A percentile compares a stretch with the other conserved stretches of the same genome.
Evolutionary conservation across 2,888 invertebrate genomes (phyloP).

Genomic region (Leptothorax acervorum): DNA sequence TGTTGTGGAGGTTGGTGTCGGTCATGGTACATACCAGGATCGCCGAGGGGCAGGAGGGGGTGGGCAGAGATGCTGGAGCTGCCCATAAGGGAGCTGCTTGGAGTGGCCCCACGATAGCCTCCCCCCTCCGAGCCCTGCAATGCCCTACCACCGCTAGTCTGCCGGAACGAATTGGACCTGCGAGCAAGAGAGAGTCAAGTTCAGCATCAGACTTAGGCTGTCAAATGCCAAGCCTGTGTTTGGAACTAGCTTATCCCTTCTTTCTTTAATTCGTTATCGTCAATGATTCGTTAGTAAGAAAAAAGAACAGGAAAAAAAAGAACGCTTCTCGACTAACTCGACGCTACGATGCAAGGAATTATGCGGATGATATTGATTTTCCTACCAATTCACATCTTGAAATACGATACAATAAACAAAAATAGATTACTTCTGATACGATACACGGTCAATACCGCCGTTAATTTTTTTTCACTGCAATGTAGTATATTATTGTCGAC

Average conservation of each 20-base stretch:
- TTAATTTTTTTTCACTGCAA: constrained; percentile 19
- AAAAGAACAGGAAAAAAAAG: constrained; percentile 14
- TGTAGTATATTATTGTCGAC: neutral
- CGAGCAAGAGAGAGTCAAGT: constrained; percentile 87
- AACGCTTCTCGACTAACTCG: constrained; percentile 40
- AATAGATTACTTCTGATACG: constrained; percentile 54
- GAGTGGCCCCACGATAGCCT: constrained; percentile 87
- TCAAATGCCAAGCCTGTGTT: constrained; percentile 80
- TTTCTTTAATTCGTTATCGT: constrained; percentile 50
- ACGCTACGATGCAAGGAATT: constrained; percentile 18
- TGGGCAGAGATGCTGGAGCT: constrained; percentile 97
- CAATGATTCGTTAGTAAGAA: constrained; percentile 21
- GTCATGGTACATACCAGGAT: constrained; percentile 86
- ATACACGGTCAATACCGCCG: constrained; percentile 59
- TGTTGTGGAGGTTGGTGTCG: constrained; percentile 81
- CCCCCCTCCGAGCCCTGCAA: constrained; percentile 89
- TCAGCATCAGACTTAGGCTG: constrained; percentile 85
- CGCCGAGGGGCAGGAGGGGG: constrained; percentile 96
- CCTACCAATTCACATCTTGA: constrained; percentile 33
- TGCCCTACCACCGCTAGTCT: constrained; percentile 87
- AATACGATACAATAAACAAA: constrained; percentile 46
- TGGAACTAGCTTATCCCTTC: constrained; percentile 72
- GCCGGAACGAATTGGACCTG: constrained; percentile 98
- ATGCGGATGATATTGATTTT: constrained; percentile 38
- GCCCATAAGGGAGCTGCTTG: constrained; percentile 89